These are phyloP conservation scores for Umimayanthus chanpuru DNA, from an alignment of 92 coral and sea anemone genomes.

Conservation along the genomic window DNA sequence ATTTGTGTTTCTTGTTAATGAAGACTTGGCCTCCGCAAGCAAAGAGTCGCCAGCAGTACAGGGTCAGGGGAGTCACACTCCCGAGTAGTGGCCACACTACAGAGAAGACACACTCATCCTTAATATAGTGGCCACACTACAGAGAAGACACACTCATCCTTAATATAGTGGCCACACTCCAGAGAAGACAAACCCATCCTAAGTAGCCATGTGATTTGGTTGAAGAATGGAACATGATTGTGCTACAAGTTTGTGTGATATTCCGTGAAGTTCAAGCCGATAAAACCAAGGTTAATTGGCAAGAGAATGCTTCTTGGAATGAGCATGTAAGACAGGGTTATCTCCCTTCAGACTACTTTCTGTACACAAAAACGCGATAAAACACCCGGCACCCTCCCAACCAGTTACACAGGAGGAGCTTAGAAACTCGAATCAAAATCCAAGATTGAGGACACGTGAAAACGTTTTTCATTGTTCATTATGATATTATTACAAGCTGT, in stretches of 20 bases:
- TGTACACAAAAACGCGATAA: too few species aligned
- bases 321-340: too few species aligned
- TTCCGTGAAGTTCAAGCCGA: too few species aligned
- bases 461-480: too few species aligned
- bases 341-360: too few species aligned
- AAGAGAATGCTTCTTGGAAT: too few species aligned
- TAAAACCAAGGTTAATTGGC: too few species aligned
- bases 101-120: not conserved
- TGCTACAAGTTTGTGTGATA: not conserved
- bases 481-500: too few species aligned
- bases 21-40: slow-evolving; percentile 70
- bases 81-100: slow-evolving; percentile 5
- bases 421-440: too few species aligned
- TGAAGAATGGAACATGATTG: not conserved
- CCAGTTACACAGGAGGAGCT: too few species aligned
- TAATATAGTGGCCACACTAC: not conserved
- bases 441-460: too few species aligned
- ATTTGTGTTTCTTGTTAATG: slow-evolving; percentile 92
- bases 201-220: not conserved
- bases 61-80: not conserved
- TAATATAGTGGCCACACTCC: not conserved
- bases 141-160: not conserved
- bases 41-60: slow-evolving; percentile 61
- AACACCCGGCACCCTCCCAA: too few species aligned
- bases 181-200: not conserved